These are phyloP conservation scores for Albula goreensis DNA, from an alignment of 2,113 vertebrate species.

Conservation along the genomic window DNA sequence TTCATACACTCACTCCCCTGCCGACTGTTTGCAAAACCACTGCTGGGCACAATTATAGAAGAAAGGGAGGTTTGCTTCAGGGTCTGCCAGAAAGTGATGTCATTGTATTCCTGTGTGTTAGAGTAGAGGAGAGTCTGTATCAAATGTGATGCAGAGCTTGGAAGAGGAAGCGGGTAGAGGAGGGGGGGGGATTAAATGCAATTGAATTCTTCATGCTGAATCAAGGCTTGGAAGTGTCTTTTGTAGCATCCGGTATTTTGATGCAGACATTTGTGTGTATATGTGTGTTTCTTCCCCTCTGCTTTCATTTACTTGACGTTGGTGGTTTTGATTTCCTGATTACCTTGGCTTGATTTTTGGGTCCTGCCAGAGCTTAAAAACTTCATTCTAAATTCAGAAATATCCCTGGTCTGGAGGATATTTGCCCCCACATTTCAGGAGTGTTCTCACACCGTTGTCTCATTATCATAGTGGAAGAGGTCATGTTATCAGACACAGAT, in stretches of 20 bases:
- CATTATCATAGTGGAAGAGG: neutral
- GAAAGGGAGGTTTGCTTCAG: neutral
- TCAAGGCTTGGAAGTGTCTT: neutral
- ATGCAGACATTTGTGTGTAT: neutral
- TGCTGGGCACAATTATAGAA: neutral
- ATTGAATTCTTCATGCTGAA: neutral
- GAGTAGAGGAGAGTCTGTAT: neutral
- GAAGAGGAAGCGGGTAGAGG: neutral
- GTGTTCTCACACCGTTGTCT: neutral
- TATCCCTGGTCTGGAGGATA: neutral
- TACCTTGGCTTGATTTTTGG: neutral
- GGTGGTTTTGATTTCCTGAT: neutral
- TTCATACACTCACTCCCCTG: conserved; percentile 4
- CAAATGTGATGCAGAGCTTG: neutral
- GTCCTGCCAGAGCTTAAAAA: neutral
- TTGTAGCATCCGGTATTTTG: neutral
- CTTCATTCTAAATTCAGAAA: neutral
- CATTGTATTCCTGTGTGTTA: neutral
- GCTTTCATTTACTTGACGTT: neutral
- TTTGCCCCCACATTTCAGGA: neutral
- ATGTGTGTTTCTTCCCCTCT: neutral
- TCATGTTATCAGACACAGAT: neutral
- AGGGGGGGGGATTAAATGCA: neutral
- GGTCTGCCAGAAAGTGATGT: conserved; percentile 6
- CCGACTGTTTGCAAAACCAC: neutral